A percentile compares a stretch with the other conserved stretches of the same genome.
These are phyloP conservation scores for Orthosia gothica DNA, from an alignment of 2,888 invertebrate genomes.

Conservation along the genomic window DNA sequence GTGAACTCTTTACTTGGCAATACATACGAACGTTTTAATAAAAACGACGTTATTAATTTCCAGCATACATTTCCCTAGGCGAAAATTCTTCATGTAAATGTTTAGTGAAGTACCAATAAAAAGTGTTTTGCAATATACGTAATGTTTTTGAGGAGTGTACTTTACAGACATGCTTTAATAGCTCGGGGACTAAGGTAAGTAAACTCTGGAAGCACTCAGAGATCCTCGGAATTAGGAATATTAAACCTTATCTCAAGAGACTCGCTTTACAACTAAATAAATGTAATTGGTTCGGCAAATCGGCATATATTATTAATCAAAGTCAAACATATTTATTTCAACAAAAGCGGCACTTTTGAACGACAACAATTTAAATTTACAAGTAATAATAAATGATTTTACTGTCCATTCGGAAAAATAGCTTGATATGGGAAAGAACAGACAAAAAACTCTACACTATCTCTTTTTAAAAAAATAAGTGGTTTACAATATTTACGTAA, in stretches of 20 bases:
- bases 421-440: too few relatives aligned
- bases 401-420: too few relatives aligned
- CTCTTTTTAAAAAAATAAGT: too few relatives aligned
- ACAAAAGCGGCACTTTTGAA: too few relatives aligned
- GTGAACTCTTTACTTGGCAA: slow-evolving; percentile 68
- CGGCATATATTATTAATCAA: too few relatives aligned
- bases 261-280: too few relatives aligned
- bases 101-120: slow-evolving; percentile 31
- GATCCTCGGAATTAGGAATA: not conserved
- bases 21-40: slow-evolving; percentile 57
- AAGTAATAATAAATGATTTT: too few relatives aligned
- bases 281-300: too few relatives aligned
- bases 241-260: slow-evolving; percentile 7
- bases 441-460: too few relatives aligned
- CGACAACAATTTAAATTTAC: too few relatives aligned
- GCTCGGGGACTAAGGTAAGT: not conserved
- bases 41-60: slow-evolving; percentile 60
- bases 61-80: slow-evolving; percentile 51
- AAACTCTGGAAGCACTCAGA: not conserved
- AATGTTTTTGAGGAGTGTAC: slow-evolving; percentile 9
- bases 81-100: slow-evolving; percentile 34
- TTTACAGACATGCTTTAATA: slow-evolving; percentile 1
- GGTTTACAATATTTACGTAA: too few relatives aligned
- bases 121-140: slow-evolving; percentile 20
- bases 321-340: too few relatives aligned